These are phyloP conservation scores for Isotomurus palustris DNA, from an alignment of 2,888 invertebrate genomes.

Conservation along the genomic window DNA sequence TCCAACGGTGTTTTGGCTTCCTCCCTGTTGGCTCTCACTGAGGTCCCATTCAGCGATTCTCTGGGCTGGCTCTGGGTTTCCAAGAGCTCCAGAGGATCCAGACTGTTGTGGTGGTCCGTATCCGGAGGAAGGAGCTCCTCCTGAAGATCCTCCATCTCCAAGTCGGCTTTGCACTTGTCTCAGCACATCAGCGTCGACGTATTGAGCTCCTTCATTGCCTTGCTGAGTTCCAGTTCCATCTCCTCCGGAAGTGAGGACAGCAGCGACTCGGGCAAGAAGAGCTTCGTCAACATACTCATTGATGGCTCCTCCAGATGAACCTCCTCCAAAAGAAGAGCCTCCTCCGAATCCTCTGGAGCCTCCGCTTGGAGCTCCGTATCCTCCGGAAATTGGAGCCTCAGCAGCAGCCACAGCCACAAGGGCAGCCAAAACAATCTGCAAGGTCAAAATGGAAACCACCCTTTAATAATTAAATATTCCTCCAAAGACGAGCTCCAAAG, in stretches of 20 bases:
- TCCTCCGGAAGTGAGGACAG: constrained; percentile 36
- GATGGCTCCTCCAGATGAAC: constrained; percentile 21
- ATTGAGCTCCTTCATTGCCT: constrained; percentile 22
- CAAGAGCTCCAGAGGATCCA: constrained; percentile 6
- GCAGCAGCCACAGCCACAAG: constrained; percentile 36
- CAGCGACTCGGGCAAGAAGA: constrained; percentile 39
- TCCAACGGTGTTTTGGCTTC: constrained; percentile 10
- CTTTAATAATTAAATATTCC: background rate
- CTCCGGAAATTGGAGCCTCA: constrained; percentile 36
- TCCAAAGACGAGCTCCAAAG: background rate
- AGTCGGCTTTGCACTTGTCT: constrained; percentile 40
- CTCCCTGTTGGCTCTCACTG: constrained; percentile 8
- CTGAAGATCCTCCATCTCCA: constrained; percentile 21
- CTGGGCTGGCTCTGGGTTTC: constrained; percentile 33
- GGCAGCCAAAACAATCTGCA: constrained; percentile 37
- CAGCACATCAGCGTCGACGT: constrained; percentile 40
- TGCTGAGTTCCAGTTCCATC: constrained; percentile 28
- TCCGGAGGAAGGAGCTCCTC: constrained; percentile 8
- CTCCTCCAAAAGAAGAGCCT: background rate
- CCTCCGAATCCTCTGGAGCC: constrained; percentile 1
- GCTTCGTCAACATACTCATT: constrained; percentile 36
- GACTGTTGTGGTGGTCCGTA: constrained; percentile 22
- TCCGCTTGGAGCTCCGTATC: constrained; percentile 11
- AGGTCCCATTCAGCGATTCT: constrained; percentile 32
- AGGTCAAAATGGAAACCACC: background rate